phyloP scores from a whole-genome alignment of 1,140 invertebrate species.

The Zaprionus africanus region DNA sequence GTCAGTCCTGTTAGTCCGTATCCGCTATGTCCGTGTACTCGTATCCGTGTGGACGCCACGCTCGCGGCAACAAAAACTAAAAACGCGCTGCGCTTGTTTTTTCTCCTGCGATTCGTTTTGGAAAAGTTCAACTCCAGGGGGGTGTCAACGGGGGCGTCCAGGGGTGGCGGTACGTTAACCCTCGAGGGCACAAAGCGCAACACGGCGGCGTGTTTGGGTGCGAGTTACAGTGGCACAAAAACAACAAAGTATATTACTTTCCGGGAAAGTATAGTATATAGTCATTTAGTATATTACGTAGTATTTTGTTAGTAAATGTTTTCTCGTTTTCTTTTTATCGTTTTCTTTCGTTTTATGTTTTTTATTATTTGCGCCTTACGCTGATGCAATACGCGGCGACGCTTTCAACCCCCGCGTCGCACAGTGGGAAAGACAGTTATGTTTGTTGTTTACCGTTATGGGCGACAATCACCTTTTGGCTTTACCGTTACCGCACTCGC shows the following conservation, averaged over 20 bases:
- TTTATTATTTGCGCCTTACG: constrained; percentile 32
- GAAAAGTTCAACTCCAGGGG: background rate
- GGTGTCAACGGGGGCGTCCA: background rate
- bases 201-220: constrained; percentile 36
- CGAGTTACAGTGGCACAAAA: constrained; percentile 15
- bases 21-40: constrained; percentile 18
- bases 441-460: constrained; percentile 33
- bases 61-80: constrained; percentile 75
- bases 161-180: constrained; percentile 21
- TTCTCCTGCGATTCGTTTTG: constrained; percentile 46
- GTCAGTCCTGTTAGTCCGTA: constrained; percentile 11
- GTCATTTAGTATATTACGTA: background rate
- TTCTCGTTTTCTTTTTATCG: constrained; percentile 9
- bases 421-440: constrained; percentile 7
- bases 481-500: constrained; percentile 62
- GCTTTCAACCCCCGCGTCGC: constrained; percentile 44
- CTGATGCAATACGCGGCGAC: constrained; percentile 27
- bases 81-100: constrained; percentile 67
- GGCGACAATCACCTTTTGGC: background rate
- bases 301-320: constrained; percentile 7
- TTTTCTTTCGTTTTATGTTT: background rate
- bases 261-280: no score
- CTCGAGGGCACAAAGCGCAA: constrained; percentile 37
- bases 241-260: no score
- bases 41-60: constrained; percentile 58